A percentile compares a stretch with the other conserved stretches of the same genome.
These are phyloP conservation scores for Misgurnus mizolepis DNA, from an alignment of 2,113 vertebrate genomes.

Conservation along the genomic window DNA sequence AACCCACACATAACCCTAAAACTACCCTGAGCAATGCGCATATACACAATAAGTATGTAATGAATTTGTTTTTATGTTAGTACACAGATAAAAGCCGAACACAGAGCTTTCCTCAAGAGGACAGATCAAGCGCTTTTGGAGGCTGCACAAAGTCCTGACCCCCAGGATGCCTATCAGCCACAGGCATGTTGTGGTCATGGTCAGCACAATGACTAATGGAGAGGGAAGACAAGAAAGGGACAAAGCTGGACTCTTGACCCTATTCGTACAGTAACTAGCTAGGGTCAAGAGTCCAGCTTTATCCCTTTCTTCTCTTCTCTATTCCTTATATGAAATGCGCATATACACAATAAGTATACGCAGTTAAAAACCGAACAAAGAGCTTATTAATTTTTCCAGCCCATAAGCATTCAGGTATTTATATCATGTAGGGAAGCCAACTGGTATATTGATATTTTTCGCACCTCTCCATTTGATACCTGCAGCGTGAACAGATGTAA, in stretches of 20 bases:
- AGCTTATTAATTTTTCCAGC: conserved; percentile 4
- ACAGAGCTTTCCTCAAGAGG: neutral
- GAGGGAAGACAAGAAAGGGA: neutral
- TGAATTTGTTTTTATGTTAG: too few species aligned
- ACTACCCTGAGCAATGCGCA: too few species aligned
- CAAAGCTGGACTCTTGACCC: neutral
- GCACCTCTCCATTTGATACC: conserved; percentile 32
- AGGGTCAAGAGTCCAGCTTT: too few species aligned
- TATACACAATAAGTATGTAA: too few species aligned
- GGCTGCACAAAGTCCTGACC: conserved; percentile 13
- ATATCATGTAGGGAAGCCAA: conserved; percentile 16
- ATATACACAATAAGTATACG: too few species aligned
- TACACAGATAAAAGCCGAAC: neutral
- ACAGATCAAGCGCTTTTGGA: conserved; percentile 2
- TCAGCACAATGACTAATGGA: conserved; percentile 55
- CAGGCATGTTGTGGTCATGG: conserved; percentile 53
- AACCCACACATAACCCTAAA: too few species aligned
- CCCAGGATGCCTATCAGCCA: conserved; percentile 59
- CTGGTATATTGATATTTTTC: conserved; percentile 14
- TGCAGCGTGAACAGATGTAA: conserved; percentile 35
- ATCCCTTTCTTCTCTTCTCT: too few species aligned
- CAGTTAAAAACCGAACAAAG: neutral
- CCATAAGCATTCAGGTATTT: neutral
- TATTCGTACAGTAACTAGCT: too few species aligned
- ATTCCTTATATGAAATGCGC: too few species aligned